phyloP scores from a whole-genome alignment of 2,797 vertebrate species.

The Anolis apletophallus region DNA sequence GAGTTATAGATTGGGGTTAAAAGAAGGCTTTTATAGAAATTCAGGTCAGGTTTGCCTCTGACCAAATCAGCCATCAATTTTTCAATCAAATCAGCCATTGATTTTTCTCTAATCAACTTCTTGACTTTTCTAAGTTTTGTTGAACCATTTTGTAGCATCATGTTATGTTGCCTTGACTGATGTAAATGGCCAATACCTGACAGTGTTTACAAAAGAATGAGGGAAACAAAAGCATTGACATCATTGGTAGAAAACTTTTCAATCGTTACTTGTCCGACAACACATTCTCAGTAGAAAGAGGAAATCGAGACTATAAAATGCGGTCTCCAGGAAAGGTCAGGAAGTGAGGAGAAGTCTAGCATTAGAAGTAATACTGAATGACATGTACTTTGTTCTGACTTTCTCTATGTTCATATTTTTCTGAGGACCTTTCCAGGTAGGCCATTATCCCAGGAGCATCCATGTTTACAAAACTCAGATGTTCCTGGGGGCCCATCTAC shows the following conservation, averaged over 20 bases:
- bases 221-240: background rate
- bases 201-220: constrained; percentile 3
- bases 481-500: no score
- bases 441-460: no score
- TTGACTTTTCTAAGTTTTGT: background rate
- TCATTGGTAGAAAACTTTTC: background rate
- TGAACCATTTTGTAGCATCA: background rate
- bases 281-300: background rate
- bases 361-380: background rate
- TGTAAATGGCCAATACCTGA: background rate
- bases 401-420: no score
- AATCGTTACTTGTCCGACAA: background rate
- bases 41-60: background rate
- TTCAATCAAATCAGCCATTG: background rate
- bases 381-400: no score
- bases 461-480: no score
- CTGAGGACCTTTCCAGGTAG: background rate
- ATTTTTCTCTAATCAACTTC: background rate
- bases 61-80: constrained; percentile 1
- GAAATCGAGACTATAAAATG: background rate
- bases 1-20: background rate
- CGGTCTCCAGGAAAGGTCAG: background rate
- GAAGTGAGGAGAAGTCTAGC: no score
- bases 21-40: constrained; percentile 10
- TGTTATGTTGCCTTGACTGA: background rate